Evolutionary conservation across 2,888 invertebrate species (phyloP).

Genomic region (Lepidocyrtoides sp.): DNA sequence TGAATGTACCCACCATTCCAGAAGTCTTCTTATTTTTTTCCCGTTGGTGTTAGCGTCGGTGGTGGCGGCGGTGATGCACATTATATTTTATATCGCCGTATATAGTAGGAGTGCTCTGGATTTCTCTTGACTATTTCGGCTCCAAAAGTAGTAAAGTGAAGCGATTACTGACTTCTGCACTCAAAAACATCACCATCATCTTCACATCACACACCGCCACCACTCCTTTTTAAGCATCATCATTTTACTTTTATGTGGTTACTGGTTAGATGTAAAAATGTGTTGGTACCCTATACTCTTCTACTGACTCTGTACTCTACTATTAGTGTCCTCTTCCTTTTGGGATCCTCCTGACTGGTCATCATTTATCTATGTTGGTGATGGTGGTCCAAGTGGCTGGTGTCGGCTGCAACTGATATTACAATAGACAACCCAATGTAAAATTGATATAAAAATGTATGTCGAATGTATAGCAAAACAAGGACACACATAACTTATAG

Average conservation of each 20-base stretch:
- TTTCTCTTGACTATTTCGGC: conserved; percentile 73
- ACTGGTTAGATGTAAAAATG: conserved; percentile 14
- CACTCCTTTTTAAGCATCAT: conserved; percentile 77
- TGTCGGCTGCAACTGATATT: conserved; percentile 76
- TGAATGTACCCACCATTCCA: conserved; percentile 65
- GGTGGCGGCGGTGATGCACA: conserved; percentile 17
- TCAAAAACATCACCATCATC: conserved; percentile 69
- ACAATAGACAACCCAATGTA: conserved; percentile 63
- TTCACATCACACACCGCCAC: conserved; percentile 63
- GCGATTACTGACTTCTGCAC: conserved; percentile 77
- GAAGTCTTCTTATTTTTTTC: conserved; percentile 60
- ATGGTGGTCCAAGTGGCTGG: conserved; percentile 13
- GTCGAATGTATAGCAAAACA: not conserved
- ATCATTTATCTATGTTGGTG: conserved; percentile 80
- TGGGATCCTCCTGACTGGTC: conserved; percentile 70
- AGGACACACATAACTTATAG: not conserved
- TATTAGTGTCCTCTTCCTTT: conserved; percentile 36
- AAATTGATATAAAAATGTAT: conserved; percentile 32
- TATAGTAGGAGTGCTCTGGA: conserved; percentile 60
- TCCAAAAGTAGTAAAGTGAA: conserved; percentile 77
- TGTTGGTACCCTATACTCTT: not conserved
- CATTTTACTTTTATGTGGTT: conserved; percentile 68
- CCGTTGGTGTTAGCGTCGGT: conserved; percentile 27
- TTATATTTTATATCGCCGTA: conserved; percentile 60
- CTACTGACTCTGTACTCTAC: not conserved